Evolutionary conservation across 1,140 invertebrate species (phyloP).

Genomic region (Brachionus calyciflorus): DNA sequence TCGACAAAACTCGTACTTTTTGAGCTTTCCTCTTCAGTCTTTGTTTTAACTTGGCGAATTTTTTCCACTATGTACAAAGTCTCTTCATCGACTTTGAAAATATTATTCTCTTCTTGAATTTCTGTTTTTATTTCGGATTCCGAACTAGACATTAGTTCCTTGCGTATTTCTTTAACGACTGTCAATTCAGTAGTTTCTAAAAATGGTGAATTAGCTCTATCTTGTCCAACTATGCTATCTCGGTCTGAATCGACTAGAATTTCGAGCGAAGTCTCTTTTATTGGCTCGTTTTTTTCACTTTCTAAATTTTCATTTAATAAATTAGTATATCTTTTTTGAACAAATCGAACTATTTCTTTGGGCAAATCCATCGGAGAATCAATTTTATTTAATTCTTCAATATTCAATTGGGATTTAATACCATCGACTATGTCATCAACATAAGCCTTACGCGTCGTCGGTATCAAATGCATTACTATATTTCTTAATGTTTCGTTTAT

Average conservation of each 20-base stretch:
- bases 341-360: slow-evolving; percentile 9
- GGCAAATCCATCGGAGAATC: slow-evolving; percentile 24
- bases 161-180: slow-evolving; percentile 18
- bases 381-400: neutral
- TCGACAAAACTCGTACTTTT: neutral
- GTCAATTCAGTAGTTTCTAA: slow-evolving; percentile 19
- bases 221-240: neutral
- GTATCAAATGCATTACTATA: slow-evolving; percentile 43
- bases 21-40: neutral
- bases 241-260: slow-evolving; percentile 8
- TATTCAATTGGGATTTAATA: neutral
- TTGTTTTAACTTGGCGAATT: neutral
- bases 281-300: neutral
- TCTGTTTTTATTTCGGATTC: neutral
- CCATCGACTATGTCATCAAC: slow-evolving; percentile 42
- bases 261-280: neutral
- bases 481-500: slow-evolving; percentile 22
- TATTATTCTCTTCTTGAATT: neutral
- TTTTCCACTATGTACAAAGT: slow-evolving; percentile 45
- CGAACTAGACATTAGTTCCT: neutral
- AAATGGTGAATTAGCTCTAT: neutral
- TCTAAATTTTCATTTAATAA: slow-evolving; percentile 14
- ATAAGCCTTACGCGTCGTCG: slow-evolving; percentile 23
- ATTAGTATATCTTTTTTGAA: slow-evolving; percentile 10
- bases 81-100: slow-evolving; percentile 33